Conservation (phyloP, 2,888 invertebrate genomes). For the Xestia c-nigrum region DNA sequence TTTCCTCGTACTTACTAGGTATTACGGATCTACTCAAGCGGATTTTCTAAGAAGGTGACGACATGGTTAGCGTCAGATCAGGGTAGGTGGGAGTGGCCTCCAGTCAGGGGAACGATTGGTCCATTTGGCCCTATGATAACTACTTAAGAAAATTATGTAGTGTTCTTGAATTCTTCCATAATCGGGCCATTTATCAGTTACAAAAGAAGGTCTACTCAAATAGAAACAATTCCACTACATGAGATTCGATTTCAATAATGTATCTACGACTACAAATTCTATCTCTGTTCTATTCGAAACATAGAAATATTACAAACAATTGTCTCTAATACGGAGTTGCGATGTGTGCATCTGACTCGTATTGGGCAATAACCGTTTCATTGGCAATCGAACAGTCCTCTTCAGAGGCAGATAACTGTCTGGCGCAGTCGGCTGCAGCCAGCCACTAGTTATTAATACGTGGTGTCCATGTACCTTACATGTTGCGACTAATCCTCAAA, state of each 20-base stretch:
- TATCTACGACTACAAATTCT: background rate
- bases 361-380: conserved; percentile 75
- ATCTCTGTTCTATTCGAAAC: background rate
- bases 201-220: background rate
- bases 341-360: conserved; percentile 66
- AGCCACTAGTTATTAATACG: conserved; percentile 53
- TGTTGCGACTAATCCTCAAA: conserved; percentile 35
- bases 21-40: background rate
- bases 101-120: background rate
- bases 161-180: background rate
- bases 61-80: background rate
- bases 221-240: background rate
- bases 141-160: background rate
- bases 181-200: background rate
- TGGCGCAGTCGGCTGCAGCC: conserved; percentile 63
- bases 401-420: conserved; percentile 74
- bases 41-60: background rate
- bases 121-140: background rate
- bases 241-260: background rate
- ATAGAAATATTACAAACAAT: conserved; percentile 40
- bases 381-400: conserved; percentile 73
- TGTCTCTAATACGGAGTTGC: conserved; percentile 35
- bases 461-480: conserved; percentile 17
- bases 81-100: background rate
- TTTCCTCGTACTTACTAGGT: background rate